Conservation (phyloP, 2,113 vertebrate genomes). For the human (Homo sapiens) region DNA sequence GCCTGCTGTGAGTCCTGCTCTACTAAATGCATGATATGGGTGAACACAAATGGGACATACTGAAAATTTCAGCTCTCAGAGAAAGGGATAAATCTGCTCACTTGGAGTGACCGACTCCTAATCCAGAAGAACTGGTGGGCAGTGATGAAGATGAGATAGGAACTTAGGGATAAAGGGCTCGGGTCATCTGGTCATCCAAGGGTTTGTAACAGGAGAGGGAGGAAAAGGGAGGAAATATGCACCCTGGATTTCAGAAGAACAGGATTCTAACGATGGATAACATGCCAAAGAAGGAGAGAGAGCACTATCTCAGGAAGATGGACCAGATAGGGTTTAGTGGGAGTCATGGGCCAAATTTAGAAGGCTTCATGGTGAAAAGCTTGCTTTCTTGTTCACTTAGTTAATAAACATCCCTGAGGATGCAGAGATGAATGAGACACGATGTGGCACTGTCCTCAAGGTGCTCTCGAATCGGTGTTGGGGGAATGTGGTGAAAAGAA, state of each 20-base stretch:
- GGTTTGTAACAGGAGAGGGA: neutral
- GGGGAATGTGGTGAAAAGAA: neutral
- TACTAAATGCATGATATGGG: neutral
- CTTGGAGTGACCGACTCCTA: neutral
- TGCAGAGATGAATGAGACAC: neutral
- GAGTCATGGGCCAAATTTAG: neutral
- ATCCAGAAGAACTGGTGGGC: neutral
- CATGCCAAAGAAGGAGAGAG: neutral
- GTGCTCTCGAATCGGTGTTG: neutral
- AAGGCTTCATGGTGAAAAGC: neutral
- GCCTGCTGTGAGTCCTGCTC: neutral
- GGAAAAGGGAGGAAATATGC: neutral
- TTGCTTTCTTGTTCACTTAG: neutral
- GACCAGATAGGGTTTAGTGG: neutral
- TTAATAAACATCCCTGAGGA: neutral
- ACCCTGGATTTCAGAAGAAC: constrained; percentile 26
- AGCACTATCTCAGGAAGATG: neutral
- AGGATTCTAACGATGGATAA: neutral
- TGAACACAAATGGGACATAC: neutral
- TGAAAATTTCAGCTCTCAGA: neutral
- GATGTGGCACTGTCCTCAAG: neutral
- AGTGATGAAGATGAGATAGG: rapidly evolving
- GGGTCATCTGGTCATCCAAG: neutral
- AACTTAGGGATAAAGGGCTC: neutral
- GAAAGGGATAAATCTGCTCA: neutral